Percentiles rank a stretch among this genome's conserved stretches.
These are phyloP conservation scores for Odobenus rosmarus DNA, from an alignment of 2,113 vertebrate genomes.

Conservation along the genomic window DNA sequence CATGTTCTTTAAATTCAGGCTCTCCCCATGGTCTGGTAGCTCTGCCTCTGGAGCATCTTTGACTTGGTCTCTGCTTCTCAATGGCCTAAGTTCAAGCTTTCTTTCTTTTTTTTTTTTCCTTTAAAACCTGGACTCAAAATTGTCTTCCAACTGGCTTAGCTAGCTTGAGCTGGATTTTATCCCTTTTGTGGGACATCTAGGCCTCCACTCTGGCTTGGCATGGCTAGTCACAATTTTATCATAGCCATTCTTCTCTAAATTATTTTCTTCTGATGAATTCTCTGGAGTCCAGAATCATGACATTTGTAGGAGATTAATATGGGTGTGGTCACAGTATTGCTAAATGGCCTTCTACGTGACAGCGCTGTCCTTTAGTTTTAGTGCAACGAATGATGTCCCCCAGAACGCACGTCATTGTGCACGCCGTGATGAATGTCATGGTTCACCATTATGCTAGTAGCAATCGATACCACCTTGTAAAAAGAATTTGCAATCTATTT, in stretches of 20 bases:
- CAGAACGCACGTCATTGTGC: fast-evolving
- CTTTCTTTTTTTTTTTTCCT: neutral
- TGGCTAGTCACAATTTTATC: neutral
- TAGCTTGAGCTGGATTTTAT: neutral
- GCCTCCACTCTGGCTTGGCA: neutral
- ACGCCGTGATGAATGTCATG: fast-evolving
- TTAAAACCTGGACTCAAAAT: neutral
- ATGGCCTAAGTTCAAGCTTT: neutral
- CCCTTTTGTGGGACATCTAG: neutral
- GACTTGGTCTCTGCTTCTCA: neutral
- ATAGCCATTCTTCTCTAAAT: neutral
- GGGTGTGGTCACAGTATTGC: neutral
- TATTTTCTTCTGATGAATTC: neutral
- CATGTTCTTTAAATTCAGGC: neutral
- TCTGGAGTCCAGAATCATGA: neutral
- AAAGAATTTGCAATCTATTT: neutral
- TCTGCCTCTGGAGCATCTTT: neutral
- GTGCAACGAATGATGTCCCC: fast-evolving
- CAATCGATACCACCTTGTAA: neutral
- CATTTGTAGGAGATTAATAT: neutral
- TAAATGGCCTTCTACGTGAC: neutral
- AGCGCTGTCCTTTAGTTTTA: neutral
- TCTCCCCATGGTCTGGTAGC: neutral
- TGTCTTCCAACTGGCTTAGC: neutral
- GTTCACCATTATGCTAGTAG: neutral